Conservation (phyloP, 2,113 vertebrate genomes). For the Channa argus region DNA sequence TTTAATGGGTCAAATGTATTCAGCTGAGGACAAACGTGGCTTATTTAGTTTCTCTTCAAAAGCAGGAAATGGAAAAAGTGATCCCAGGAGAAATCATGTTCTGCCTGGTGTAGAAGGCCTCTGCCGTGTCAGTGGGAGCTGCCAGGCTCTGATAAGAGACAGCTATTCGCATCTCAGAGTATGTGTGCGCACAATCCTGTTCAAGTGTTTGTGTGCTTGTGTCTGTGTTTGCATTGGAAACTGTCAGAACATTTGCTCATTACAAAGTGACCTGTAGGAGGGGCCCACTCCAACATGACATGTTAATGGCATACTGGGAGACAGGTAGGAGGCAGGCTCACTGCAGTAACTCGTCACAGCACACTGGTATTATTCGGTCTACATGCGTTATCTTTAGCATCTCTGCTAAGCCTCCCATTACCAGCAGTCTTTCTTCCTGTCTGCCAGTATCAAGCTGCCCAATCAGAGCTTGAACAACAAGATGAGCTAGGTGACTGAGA, state of each 20-base stretch:
- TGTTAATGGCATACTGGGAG: conserved; percentile 91
- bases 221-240: conserved; percentile 66
- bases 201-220: conserved; percentile 36
- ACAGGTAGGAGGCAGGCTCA: conserved; percentile 87
- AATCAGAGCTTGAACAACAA: conserved; percentile 18
- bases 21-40: conserved; percentile 96
- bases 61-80: conserved; percentile 96
- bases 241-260: conserved; percentile 91
- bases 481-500: not conserved
- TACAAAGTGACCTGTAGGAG: conserved; percentile 93
- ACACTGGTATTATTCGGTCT: conserved; percentile 51
- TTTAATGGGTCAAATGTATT: conserved; percentile 97
- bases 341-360: conserved; percentile 75
- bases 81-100: conserved; percentile 96
- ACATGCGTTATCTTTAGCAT: conserved; percentile 49
- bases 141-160: conserved; percentile 91
- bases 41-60: conserved; percentile 98
- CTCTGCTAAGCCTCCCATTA: conserved; percentile 22
- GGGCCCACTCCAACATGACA: conserved; percentile 86
- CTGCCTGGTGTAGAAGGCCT: conserved; percentile 88
- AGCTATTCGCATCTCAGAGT: conserved; percentile 81
- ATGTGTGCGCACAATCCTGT: conserved; percentile 62
- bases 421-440: conserved; percentile 77
- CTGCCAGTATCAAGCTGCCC: conserved; percentile 74
- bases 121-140: conserved; percentile 83